Evolutionary conservation across 2,797 vertebrate genomes (phyloP).

Genomic region (Glossophaga mutica): DNA sequence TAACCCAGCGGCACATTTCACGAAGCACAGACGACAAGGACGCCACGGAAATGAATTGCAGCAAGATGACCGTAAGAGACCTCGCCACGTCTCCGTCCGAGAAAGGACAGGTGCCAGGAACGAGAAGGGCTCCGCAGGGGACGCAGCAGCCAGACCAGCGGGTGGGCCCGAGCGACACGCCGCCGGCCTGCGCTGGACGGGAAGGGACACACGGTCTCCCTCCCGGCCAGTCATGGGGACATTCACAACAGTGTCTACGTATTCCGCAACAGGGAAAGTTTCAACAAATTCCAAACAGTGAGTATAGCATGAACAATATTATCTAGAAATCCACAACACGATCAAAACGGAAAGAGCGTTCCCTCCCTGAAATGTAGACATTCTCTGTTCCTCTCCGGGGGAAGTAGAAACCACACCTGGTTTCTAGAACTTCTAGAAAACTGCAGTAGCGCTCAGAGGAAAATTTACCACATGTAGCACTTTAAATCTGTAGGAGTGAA

Average conservation of each 20-base stretch:
- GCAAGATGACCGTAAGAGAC: fast-evolving
- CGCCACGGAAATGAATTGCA: too few species aligned
- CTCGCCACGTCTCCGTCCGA: fast-evolving
- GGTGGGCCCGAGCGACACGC: fast-evolving
- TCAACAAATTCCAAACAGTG: background rate
- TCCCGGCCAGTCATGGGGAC: background rate
- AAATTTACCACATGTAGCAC: background rate
- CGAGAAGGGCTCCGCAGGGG: fast-evolving
- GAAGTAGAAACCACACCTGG: background rate
- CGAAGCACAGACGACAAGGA: background rate
- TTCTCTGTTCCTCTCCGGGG: background rate
- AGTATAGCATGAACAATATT: background rate
- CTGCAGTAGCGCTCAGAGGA: background rate
- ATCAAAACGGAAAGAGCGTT: background rate
- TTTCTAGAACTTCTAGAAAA: background rate
- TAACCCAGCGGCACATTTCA: background rate
- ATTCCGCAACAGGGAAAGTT: too few species aligned
- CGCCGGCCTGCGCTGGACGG: fast-evolving
- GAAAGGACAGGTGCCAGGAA: background rate
- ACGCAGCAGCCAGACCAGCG: fast-evolving
- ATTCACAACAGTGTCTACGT: fast-evolving
- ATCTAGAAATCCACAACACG: background rate
- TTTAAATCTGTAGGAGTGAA: background rate
- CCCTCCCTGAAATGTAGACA: too few species aligned
- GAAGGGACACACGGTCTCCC: too few species aligned